Percentiles rank a stretch among this genome's conserved stretches.
Evolutionary conservation across 2,797 vertebrate genomes (phyloP).

Genomic region (Mormyrops attenuatus): DNA sequence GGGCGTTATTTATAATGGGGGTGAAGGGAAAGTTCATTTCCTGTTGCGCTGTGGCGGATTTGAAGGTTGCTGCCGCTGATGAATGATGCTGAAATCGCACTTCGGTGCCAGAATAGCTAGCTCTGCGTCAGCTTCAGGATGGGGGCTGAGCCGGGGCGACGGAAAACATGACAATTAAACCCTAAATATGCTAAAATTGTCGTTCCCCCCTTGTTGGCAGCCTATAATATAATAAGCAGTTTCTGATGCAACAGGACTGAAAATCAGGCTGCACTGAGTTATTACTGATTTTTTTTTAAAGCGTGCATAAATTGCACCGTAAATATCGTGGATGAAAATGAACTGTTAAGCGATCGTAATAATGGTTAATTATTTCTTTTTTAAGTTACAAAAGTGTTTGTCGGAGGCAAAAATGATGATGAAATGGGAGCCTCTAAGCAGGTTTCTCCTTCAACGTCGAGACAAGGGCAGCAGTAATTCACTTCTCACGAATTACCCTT

Average conservation of each 20-base stretch:
- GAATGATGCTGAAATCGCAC: slow-evolving; percentile 8
- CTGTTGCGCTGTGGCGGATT: not conserved
- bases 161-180: slow-evolving; percentile 11
- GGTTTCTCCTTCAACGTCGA: not conserved
- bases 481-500: not conserved
- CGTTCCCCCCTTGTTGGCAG: not conserved
- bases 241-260: slow-evolving; percentile 12
- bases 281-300: not conserved
- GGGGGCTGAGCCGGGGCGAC: not conserved
- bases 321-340: not conserved
- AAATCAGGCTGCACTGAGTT: not conserved
- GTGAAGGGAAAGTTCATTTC: slow-evolving; percentile 19
- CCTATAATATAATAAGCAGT: slow-evolving; percentile 9
- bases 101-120: not conserved
- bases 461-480: slow-evolving; percentile 8
- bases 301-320: not conserved
- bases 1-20: slow-evolving; percentile 14
- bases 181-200: slow-evolving; percentile 13
- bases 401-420: not conserved
- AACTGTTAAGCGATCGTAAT: not conserved
- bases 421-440: not conserved
- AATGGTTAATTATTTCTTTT: slow-evolving; percentile 8
- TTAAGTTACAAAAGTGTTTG: not conserved
- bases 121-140: not conserved
- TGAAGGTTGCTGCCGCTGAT: slow-evolving; percentile 9